Base-by-base conservation (phyloP, 2,797 vertebrate genomes). In the Argentina silus region DNA sequence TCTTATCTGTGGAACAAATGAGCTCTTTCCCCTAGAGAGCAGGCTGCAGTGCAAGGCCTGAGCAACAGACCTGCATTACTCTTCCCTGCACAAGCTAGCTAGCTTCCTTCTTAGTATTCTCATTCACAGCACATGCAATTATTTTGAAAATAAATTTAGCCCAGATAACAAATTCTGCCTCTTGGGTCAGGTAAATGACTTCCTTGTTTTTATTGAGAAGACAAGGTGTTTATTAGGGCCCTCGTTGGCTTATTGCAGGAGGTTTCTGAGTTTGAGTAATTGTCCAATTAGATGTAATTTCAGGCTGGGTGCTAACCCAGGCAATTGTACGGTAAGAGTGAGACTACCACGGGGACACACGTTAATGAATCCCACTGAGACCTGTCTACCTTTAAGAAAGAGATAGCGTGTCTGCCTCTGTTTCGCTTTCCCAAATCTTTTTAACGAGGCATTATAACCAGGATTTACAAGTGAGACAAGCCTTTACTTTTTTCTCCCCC, bases 211-310 rank as follows among this genome's bases (percentile, higher is more conserved):
- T 97, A 96, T 95, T 95, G 93, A 97, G 94, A 94, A 96, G 96
- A 98, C 96, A 96, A 96, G 96, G 96, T 97, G 96, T 97, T 97
- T 98, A 98, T 97, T 98, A 97, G 96, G 47, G 94, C 95, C 94
- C 95, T 94, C 94, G 95, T 96, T 96, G 95, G 93, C 97, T 97
- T 98, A 95, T 94, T 94, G 93, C 92, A 94, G 94, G 94, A 95
- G 93, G 95, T 97, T 97, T 98, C 97, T 96, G 95, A 96, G 95
- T 97, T 97, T 99, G 97, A 98, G 97, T 98, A 98, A 99, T 98
- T 97, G 97, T 97, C 97, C 97, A 99, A 98, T 99, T 99, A 97
- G 97, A 95, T 96, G 95, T 98, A 98, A 98, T 98, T 98, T 98
- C 95, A 95, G 95, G 95, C 95, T 95, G 94, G 88, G 90, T 87